Evolutionary conservation across 1,140 invertebrate genomes (phyloP).

Genomic region (Drosophila ficusphila): DNA sequence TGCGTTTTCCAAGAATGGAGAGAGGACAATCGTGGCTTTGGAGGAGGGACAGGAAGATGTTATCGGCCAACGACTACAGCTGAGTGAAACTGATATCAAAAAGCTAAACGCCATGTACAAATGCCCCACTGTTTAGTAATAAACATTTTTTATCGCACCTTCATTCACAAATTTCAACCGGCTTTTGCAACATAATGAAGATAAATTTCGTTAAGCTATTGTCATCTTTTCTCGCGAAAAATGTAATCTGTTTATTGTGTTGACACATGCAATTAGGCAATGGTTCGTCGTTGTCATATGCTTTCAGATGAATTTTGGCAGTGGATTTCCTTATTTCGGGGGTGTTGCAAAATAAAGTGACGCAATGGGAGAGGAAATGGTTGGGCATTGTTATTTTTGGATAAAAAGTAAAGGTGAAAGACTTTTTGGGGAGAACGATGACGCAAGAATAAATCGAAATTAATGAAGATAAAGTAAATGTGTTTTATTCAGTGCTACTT

Average conservation of each 20-base stretch:
- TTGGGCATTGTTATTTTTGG: background rate
- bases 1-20: slow-evolving; percentile 90
- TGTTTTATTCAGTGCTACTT: no score
- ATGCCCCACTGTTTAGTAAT: slow-evolving; percentile 36
- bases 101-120: slow-evolving; percentile 89
- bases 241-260: slow-evolving; percentile 42
- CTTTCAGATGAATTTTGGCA: slow-evolving; percentile 17
- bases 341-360: background rate
- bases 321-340: slow-evolving; percentile 2
- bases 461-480: slow-evolving; percentile 26
- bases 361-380: background rate
- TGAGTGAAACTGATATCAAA: slow-evolving; percentile 87
- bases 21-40: slow-evolving; percentile 87
- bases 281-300: slow-evolving; percentile 17
- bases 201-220: slow-evolving; percentile 24
- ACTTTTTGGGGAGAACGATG: background rate
- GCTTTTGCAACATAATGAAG: slow-evolving; percentile 24
- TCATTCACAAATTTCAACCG: background rate
- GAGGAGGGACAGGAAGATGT: slow-evolving; percentile 43
- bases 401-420: background rate
- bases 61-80: slow-evolving; percentile 87
- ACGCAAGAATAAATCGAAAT: background rate
- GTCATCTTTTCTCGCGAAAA: background rate
- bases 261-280: slow-evolving; percentile 35
- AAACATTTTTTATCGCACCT: background rate